These are phyloP conservation scores for Casuarius casuarius DNA, from an alignment of 2,113 vertebrate species.

Conservation along the genomic window DNA sequence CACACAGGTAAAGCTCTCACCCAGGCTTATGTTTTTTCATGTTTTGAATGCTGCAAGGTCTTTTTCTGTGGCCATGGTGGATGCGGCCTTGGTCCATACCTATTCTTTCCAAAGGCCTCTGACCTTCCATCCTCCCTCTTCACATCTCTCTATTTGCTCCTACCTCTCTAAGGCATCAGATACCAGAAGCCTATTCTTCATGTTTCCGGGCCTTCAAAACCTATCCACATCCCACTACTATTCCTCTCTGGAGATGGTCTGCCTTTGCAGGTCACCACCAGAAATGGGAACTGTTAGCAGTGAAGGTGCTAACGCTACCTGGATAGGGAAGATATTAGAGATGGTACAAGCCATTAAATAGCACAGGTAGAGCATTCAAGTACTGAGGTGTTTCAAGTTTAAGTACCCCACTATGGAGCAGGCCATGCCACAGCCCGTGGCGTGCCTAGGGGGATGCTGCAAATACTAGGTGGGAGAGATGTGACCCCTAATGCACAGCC, in stretches of 20 bases:
- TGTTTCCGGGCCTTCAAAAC: not conserved
- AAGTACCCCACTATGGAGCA: not conserved
- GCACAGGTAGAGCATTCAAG: not conserved
- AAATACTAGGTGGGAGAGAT: not conserved
- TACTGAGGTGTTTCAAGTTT: not conserved
- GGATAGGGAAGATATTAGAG: fast-evolving
- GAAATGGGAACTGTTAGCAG: not conserved
- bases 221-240: not conserved
- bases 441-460: not conserved
- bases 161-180: not conserved
- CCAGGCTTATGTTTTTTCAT: not conserved
- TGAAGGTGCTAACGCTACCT: fast-evolving
- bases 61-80: not conserved
- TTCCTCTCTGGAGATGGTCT: not conserved
- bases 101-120: not conserved
- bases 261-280: not conserved
- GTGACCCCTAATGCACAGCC: not conserved
- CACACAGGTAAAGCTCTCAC: fast-evolving
- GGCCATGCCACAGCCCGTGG: too few relatives aligned
- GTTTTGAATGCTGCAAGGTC: not conserved
- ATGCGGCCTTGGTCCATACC: not conserved
- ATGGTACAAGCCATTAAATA: not conserved
- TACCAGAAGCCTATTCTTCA: not conserved
- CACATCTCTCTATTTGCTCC: not conserved
- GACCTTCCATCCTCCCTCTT: not conserved